These are phyloP conservation scores for Microvelia longipes DNA, from an alignment of 1,140 invertebrate species.

Conservation along the genomic window DNA sequence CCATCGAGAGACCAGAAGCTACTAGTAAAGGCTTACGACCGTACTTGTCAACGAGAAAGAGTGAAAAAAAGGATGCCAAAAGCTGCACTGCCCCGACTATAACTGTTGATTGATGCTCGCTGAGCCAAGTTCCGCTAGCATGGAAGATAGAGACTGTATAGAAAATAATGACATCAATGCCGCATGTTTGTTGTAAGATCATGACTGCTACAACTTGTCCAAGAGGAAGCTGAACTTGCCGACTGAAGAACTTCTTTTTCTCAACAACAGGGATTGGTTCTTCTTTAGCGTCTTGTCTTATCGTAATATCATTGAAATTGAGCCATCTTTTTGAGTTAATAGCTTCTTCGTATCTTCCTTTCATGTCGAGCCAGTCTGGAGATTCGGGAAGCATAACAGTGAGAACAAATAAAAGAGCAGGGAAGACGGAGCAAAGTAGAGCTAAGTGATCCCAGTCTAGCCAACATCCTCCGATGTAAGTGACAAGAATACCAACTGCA, in stretches of 20 bases:
- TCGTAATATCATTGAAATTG: slow-evolving; percentile 6
- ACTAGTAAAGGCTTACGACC: slow-evolving; percentile 36
- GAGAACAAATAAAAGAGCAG: slow-evolving; percentile 31
- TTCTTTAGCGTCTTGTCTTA: slow-evolving; percentile 3
- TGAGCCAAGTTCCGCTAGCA: slow-evolving; percentile 37
- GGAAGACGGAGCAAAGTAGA: slow-evolving; percentile 31
- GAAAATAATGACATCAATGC: slow-evolving; percentile 52
- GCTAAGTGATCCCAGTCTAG: slow-evolving; percentile 41
- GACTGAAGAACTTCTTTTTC: slow-evolving; percentile 9
- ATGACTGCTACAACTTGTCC: slow-evolving; percentile 34
- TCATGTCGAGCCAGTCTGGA: slow-evolving; percentile 36
- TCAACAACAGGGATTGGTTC: background rate
- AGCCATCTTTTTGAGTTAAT: slow-evolving; percentile 33
- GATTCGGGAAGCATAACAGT: slow-evolving; percentile 40
- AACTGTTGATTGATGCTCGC: slow-evolving; percentile 42
- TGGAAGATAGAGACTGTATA: slow-evolving; percentile 50
- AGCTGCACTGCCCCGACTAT: slow-evolving; percentile 41
- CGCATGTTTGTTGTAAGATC: slow-evolving; percentile 45
- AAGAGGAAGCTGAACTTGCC: slow-evolving; percentile 26
- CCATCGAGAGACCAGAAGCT: slow-evolving; percentile 30
- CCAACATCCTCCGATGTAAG: slow-evolving; percentile 40
- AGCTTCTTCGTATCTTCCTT: slow-evolving; percentile 35
- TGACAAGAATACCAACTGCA: slow-evolving; percentile 42
- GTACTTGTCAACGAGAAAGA: slow-evolving; percentile 37
- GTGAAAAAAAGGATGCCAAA: slow-evolving; percentile 35